Conservation (phyloP, 2,888 invertebrate species). For the Calephelis perditalis region DNA sequence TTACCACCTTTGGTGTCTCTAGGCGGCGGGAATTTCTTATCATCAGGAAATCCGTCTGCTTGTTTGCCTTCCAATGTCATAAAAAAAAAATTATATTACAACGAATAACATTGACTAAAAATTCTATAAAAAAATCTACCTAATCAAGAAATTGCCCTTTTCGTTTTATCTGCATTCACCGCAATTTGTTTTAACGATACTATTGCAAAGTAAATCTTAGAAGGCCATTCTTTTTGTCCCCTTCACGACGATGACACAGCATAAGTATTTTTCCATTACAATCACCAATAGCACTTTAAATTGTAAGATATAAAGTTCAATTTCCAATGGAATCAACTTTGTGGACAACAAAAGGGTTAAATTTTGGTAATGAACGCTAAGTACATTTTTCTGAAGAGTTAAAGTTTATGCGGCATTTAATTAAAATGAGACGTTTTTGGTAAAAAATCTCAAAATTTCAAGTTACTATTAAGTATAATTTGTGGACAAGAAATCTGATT, state of each 20-base stretch:
- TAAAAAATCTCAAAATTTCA: slow-evolving; percentile 4
- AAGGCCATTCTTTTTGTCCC: neutral
- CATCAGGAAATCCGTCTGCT: too few relatives aligned
- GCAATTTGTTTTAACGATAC: slow-evolving; percentile 9
- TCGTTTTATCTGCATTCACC: neutral
- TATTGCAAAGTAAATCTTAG: slow-evolving; percentile 8
- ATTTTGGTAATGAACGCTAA: slow-evolving; percentile 9
- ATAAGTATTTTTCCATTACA: neutral
- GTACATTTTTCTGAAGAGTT: slow-evolving; percentile 1
- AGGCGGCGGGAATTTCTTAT: too few relatives aligned
- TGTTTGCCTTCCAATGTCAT: too few relatives aligned
- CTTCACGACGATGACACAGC: neutral
- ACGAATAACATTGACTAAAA: too few relatives aligned
- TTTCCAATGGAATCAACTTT: neutral
- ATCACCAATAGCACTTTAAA: neutral
- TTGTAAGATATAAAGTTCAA: neutral
- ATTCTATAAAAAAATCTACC: too few relatives aligned
- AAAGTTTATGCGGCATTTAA: slow-evolving; percentile 12
- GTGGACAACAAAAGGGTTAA: slow-evolving; percentile 5
- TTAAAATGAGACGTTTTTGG: slow-evolving; percentile 1
- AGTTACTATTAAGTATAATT: neutral
- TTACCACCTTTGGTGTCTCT: too few relatives aligned
- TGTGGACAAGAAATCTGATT: neutral
- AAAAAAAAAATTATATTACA: too few relatives aligned
- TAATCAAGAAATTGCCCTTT: neutral